These are phyloP conservation scores for Papilio helenus DNA, from an alignment of 1,140 invertebrate species.

Conservation along the genomic window DNA sequence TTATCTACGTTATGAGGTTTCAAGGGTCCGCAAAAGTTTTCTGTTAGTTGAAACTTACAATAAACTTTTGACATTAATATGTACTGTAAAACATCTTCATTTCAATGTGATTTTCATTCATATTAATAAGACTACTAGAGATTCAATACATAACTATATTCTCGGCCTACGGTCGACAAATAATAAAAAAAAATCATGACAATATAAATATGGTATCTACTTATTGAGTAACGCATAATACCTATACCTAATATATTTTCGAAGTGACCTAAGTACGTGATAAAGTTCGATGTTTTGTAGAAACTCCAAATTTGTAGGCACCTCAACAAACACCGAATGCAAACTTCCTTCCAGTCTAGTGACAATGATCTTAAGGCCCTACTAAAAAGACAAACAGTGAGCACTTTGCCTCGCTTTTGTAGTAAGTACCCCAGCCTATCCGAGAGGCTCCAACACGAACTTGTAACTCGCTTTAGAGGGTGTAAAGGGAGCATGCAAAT, in stretches of 20 bases:
- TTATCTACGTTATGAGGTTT: slow-evolving; percentile 7
- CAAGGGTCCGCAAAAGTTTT: slow-evolving; percentile 11
- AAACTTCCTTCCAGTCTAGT: background rate
- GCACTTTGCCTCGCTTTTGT: background rate
- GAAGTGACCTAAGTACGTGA: too few relatives aligned
- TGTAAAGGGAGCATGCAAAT: slow-evolving; percentile 4
- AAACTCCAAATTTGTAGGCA: background rate
- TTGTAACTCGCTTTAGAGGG: slow-evolving; percentile 17
- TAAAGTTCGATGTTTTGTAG: background rate
- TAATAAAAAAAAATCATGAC: too few relatives aligned
- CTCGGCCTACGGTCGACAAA: too few relatives aligned
- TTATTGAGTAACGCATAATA: background rate
- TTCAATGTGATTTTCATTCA: background rate
- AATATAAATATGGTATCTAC: too few relatives aligned
- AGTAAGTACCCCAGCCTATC: background rate
- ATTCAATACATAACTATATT: too few relatives aligned
- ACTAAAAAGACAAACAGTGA: slow-evolving; percentile 22
- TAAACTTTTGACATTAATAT: background rate
- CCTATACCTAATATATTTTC: too few relatives aligned
- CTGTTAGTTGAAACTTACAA: slow-evolving; percentile 4
- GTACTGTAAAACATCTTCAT: background rate
- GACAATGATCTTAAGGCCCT: background rate
- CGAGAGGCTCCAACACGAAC: background rate
- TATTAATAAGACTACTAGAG: background rate
- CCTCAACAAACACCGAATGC: background rate